Evolutionary conservation across 2,797 vertebrate species (phyloP).

Genomic region (Carduelis carduelis): DNA sequence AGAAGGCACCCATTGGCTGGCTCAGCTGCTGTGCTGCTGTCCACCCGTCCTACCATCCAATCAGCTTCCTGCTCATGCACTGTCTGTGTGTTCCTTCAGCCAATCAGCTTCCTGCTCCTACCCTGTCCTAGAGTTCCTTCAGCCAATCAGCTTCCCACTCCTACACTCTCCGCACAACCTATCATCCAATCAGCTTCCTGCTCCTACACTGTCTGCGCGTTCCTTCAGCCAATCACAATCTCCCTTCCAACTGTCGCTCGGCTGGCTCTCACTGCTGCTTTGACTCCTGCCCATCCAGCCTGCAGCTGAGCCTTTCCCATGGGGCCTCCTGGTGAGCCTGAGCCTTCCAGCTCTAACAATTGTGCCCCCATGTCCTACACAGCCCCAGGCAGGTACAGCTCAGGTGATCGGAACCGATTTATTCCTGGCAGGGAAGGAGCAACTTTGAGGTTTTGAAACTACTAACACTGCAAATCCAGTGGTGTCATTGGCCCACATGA

Average conservation of each 20-base stretch:
- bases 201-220: rapidly evolving
- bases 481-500: background rate
- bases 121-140: background rate
- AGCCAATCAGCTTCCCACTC: background rate
- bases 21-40: background rate
- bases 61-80: background rate
- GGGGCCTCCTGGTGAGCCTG: background rate
- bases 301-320: background rate
- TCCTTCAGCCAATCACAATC: background rate
- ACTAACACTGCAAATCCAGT: background rate
- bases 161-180: rapidly evolving
- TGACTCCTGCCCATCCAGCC: background rate
- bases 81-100: background rate
- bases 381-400: background rate
- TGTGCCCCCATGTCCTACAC: background rate
- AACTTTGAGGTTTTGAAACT: background rate
- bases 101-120: background rate
- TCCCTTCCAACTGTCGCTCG: background rate
- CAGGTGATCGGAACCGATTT: background rate
- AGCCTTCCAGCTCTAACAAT: background rate
- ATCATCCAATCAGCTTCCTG: background rate
- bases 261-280: background rate
- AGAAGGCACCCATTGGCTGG: background rate
- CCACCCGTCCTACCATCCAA: background rate
- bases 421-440: background rate